Percentiles rank a stretch among this genome's conserved stretches.
phyloP scores from a whole-genome alignment of 2,888 invertebrate species.

The Leptarthrus brevirostris region DNA sequence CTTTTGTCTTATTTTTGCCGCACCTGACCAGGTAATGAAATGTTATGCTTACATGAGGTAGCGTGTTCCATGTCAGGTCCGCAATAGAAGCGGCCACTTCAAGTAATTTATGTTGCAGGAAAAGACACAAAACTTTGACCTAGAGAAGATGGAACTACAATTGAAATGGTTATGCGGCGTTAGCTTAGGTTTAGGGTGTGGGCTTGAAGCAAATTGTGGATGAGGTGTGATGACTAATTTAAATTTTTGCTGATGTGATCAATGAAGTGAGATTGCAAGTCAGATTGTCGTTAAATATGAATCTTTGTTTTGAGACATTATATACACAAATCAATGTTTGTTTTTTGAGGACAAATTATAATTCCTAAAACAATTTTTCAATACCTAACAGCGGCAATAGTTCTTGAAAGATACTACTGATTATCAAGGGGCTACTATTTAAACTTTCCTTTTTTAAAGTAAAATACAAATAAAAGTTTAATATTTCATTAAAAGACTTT shows the following conservation, averaged over 20 bases:
- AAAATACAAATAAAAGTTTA: too few relatives aligned
- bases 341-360: too few relatives aligned
- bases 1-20: not conserved
- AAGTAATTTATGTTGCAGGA: not conserved
- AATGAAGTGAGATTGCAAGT: not conserved
- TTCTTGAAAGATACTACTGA: too few relatives aligned
- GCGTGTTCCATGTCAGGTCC: not conserved
- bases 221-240: not conserved
- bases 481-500: too few relatives aligned
- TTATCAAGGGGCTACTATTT: too few relatives aligned
- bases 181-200: not conserved
- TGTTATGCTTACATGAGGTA: not conserved
- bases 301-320: too few relatives aligned
- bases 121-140: not conserved
- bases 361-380: too few relatives aligned
- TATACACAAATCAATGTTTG: too few relatives aligned
- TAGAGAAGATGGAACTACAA: not conserved
- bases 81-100: not conserved
- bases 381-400: too few relatives aligned
- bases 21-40: not conserved
- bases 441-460: too few relatives aligned
- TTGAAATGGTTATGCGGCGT: too few relatives aligned
- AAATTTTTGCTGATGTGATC: not conserved
- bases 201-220: constrained; percentile 1
- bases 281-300: too few relatives aligned